Evolutionary conservation across 2,888 invertebrate genomes (phyloP), one percentile per base, ranked within the genome.

Genomic region (Dasypogon diadema): DNA sequence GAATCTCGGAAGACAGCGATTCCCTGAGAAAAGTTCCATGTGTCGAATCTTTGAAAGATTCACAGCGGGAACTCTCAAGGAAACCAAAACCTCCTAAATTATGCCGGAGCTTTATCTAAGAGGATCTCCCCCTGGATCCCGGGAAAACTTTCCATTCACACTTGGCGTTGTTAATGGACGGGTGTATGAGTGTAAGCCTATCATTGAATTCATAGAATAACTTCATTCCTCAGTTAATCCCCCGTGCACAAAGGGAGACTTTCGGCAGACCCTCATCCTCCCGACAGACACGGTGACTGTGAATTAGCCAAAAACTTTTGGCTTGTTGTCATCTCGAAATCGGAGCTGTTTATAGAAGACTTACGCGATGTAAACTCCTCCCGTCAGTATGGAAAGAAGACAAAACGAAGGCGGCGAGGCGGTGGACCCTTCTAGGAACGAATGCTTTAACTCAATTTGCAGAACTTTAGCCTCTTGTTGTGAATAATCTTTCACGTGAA

Each of bases 171-270:
- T 30, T 30, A 30, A 30, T 30, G 34, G 30, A 30, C 58, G 58
- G 30, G 1, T 58, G 58, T 14, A 6, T 8, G 6, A 58, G 14
- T 30, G 58, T 58, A 58, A 58, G 58, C 58, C 58, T 30, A 58
- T 58, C 58, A 58, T 58, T 58, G 58, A 58, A 58, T 58, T 58
- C 58, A 16, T 16, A 58, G 14, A 58, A 58, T 58, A 58, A 30
- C 58, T 24, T 14, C 58, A 30, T 24, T 30, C 4, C 58, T 58
- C 30, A 30, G 58, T 58, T 58, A 58, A 58, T 58, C 58, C 58
- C 30, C 30, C 58, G 16, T 16, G 30, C 16, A 58, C 58, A 58
- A 58, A 58, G 58, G 58, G 30, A 24, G 58, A 16, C 58, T 24
- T 24, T 24, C 14, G 26, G 1, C 26, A 6, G 24, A 16, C 58